phyloP scores from a whole-genome alignment of 2,888 invertebrate genomes.

The Vannuccia rotundouncinata region DNA sequence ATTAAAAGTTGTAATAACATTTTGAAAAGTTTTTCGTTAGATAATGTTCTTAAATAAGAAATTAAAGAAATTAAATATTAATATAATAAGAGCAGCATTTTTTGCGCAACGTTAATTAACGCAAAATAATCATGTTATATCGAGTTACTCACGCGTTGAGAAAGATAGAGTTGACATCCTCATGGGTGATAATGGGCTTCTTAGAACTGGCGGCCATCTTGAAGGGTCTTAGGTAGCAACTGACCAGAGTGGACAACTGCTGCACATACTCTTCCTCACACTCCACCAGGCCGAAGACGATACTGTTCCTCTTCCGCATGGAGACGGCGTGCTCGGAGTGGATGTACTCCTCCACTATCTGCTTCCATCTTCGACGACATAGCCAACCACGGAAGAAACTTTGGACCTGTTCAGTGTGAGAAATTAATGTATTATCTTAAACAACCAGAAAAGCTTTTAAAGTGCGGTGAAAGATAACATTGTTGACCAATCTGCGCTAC shows the following conservation, averaged over 20 bases:
- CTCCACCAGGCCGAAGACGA: conserved; percentile 64
- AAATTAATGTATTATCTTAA: no score
- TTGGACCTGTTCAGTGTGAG: no score
- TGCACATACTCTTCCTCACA: conserved; percentile 85
- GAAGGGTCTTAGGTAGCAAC: conserved; percentile 74
- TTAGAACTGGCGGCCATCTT: conserved; percentile 89
- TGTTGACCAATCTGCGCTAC: no score
- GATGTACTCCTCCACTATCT: conserved; percentile 86
- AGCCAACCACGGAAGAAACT: conserved; percentile 89
- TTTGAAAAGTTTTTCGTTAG: no score
- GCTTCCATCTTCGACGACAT: conserved; percentile 82
- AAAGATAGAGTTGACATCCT: conserved; percentile 87
- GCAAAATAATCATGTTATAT: background rate
- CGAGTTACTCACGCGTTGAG: conserved; percentile 64
- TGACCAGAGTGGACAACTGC: conserved; percentile 75
- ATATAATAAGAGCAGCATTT: background rate
- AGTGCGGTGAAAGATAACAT: no score
- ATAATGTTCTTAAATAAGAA: no score
- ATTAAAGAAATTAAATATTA: background rate
- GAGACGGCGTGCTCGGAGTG: conserved; percentile 86
- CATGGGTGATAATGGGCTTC: conserved; percentile 82
- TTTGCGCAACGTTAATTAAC: background rate
- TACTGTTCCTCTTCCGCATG: conserved; percentile 83
- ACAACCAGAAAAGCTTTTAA: no score
- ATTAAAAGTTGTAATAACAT: background rate